Evolutionary conservation across 2,888 invertebrate genomes (phyloP).

Genomic region (Tromatobia lineatoria): DNA sequence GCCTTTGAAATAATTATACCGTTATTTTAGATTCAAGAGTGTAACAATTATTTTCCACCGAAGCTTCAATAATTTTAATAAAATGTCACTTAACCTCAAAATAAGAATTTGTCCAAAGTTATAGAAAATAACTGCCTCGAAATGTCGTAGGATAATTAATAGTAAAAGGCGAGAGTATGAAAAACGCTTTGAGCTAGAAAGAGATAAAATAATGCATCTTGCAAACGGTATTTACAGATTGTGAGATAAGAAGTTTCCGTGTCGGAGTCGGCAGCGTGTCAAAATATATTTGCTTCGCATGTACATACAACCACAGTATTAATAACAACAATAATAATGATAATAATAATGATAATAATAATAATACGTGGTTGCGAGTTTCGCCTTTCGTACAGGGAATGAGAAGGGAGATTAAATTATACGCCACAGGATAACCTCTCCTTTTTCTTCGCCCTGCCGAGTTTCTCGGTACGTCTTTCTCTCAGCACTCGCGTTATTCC

Average conservation of each 20-base stretch:
- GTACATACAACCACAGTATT: neutral
- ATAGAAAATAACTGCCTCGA: neutral
- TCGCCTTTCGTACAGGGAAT: slow-evolving; percentile 11
- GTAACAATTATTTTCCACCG: too few relatives aligned
- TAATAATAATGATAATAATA: neutral
- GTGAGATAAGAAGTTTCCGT: slow-evolving; percentile 10
- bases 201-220: neutral
- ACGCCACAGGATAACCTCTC: slow-evolving; percentile 54
- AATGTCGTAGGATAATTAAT: slow-evolving; percentile 1
- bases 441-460: slow-evolving; percentile 18
- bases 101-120: neutral
- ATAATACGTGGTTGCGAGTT: neutral
- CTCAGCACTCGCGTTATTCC: slow-evolving; percentile 48
- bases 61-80: too few relatives aligned
- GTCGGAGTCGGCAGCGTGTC: slow-evolving; percentile 30
- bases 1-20: too few relatives aligned
- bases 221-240: slow-evolving; percentile 22
- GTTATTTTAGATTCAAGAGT: too few relatives aligned
- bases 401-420: slow-evolving; percentile 66
- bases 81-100: neutral
- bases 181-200: neutral
- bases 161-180: neutral
- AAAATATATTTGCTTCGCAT: slow-evolving; percentile 40
- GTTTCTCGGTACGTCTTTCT: slow-evolving; percentile 36
- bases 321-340: neutral